phyloP scores from a whole-genome alignment of 2,797 vertebrate species.

The Psittacula derbiana region DNA sequence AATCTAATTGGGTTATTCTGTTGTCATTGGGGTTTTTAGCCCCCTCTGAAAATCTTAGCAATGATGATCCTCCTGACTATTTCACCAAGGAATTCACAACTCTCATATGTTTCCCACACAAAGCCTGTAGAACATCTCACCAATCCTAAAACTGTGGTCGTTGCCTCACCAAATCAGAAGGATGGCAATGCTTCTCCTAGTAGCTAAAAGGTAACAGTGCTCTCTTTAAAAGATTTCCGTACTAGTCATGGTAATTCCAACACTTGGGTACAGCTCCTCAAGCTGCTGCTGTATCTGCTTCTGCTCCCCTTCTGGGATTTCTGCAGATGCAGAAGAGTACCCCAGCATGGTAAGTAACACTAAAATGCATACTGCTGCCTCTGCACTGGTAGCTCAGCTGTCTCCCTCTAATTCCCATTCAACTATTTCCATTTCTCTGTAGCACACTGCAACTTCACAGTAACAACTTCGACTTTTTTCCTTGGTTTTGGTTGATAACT shows the following conservation, averaged over 20 bases:
- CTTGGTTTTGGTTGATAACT: background rate
- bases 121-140: background rate
- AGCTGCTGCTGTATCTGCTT: constrained; percentile 30
- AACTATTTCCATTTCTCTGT: background rate
- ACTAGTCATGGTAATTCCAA: constrained; percentile 28
- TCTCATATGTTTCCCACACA: background rate
- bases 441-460: background rate
- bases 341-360: constrained; percentile 26
- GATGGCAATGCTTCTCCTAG: background rate
- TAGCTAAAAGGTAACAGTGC: background rate
- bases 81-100: background rate
- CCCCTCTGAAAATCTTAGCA: background rate
- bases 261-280: constrained; percentile 46
- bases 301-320: constrained; percentile 16
- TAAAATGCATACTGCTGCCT: background rate
- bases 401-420: background rate
- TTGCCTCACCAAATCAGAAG: background rate
- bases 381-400: background rate
- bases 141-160: background rate
- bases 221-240: background rate
- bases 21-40: background rate
- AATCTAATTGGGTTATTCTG: background rate
- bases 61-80: background rate
- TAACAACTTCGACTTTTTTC: background rate
- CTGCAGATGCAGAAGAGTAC: constrained; percentile 19